Conservation (phyloP, 2,888 invertebrate species). For the Acleris emargana region DNA sequence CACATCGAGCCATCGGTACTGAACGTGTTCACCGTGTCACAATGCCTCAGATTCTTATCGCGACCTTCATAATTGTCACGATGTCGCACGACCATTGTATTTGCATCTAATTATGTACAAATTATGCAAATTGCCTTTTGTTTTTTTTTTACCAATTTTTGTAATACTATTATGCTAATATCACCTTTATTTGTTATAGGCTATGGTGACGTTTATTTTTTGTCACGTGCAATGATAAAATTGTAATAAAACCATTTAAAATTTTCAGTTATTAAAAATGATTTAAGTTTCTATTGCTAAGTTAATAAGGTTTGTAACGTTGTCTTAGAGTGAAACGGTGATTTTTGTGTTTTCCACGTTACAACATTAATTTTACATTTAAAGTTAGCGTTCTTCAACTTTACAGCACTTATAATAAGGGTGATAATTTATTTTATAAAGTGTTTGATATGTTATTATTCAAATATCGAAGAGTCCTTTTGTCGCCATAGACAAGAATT, state of each 20-base stretch:
- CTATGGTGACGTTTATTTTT: neutral
- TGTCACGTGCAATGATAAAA: neutral
- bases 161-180: neutral
- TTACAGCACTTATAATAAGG: neutral
- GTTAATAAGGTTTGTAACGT: neutral
- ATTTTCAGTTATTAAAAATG: neutral
- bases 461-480: slow-evolving; percentile 31
- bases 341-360: neutral
- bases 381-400: neutral
- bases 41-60: slow-evolving; percentile 8
- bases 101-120: slow-evolving; percentile 63
- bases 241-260: slow-evolving; percentile 2
- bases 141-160: slow-evolving; percentile 26
- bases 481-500: slow-evolving; percentile 17
- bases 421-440: neutral
- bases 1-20: neutral
- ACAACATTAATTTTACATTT: neutral
- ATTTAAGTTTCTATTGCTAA: neutral
- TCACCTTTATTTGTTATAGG: neutral
- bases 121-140: slow-evolving; percentile 56
- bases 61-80: slow-evolving; percentile 16
- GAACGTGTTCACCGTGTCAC: neutral
- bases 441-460: slow-evolving; percentile 6
- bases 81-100: slow-evolving; percentile 38
- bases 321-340: neutral